Evolutionary conservation across 2,888 invertebrate species (phyloP).

Genomic region (Panorpa germanica): DNA sequence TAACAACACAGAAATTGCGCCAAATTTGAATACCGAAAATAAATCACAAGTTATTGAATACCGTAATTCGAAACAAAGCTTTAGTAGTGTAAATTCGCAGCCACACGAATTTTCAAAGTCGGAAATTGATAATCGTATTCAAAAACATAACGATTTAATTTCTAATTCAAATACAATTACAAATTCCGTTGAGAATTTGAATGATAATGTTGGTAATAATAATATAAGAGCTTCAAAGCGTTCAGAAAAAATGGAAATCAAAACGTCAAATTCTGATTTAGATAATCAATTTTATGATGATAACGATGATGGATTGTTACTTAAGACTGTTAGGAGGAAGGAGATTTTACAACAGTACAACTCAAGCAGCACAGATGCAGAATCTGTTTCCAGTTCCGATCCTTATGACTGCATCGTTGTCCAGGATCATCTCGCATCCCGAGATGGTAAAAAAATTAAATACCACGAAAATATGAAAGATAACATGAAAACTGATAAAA

Average conservation of each 20-base stretch:
- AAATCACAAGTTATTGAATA: slow-evolving; percentile 11
- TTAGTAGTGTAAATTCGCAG: too few species aligned
- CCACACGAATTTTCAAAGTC: too few species aligned
- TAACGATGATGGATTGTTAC: slow-evolving; percentile 39
- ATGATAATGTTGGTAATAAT: too few species aligned
- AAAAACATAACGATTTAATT: too few species aligned
- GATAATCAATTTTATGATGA: slow-evolving; percentile 49
- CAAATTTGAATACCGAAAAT: slow-evolving; percentile 16
- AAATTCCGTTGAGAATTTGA: too few species aligned
- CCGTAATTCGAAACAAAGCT: too few species aligned
- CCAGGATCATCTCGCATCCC: slow-evolving; percentile 47
- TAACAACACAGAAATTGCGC: slow-evolving; percentile 22
- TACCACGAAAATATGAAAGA: slow-evolving; percentile 10
- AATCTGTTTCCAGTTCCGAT: slow-evolving; percentile 47
- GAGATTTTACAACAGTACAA: slow-evolving; percentile 55
- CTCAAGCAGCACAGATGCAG: slow-evolving; percentile 39
- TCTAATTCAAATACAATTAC: too few species aligned
- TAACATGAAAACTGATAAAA: slow-evolving; percentile 2
- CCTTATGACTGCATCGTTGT: slow-evolving; percentile 69
- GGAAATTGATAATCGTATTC: too few species aligned
- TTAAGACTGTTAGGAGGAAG: slow-evolving; percentile 54
- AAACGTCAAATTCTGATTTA: too few species aligned
- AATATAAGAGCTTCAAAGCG: slow-evolving; percentile 14
- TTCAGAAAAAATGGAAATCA: slow-evolving; percentile 20
- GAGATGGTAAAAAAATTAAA: slow-evolving; percentile 20